Base-by-base conservation (phyloP, 2,888 invertebrate species). In the Drosophila hamatofila region DNA sequence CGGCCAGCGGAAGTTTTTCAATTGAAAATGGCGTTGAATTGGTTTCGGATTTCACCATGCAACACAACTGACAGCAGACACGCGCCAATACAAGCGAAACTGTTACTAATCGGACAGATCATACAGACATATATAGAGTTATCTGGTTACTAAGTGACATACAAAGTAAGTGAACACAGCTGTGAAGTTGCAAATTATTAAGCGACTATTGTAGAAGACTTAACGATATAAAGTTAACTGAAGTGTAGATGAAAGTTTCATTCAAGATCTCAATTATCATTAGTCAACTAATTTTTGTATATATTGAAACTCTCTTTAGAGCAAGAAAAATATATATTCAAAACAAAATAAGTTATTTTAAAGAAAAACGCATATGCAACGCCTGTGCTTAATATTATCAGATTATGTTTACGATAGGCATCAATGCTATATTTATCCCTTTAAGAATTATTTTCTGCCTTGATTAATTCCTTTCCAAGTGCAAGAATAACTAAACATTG, bases 11-110 rank as follows among this genome's bases (percentile, higher is more conserved):
- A 85, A 81, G 82, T 74, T 67, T 81, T 74, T 69, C 81, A 85
- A 85, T 89, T 85, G 77, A 74, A 85, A 85, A 89, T 85, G 84
- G 89, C 88, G 84, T 75, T 77, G 64, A 77, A 86, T 81, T 75
- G 88, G 88, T 84, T 75, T 85, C 75, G 75, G 59, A 87, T 85
- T 85, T 88, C 89, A 63, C 37, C 35, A 21, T 37, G 60, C 57
- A 66, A 18, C 30, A 30, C 2, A 33, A 49, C 30, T 21, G 33
- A 39, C 25, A 56, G 69, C 75, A 72, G 64, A 79, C 80, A 83
- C 87, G 78, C 62, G 88, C 83, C 78, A 59, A 55, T 23, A 37
- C 42, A 9, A n/a, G 52, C n/a, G 5, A 52, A 25, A 52, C 14
- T 23, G 52, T 49, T 6, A 14, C 33, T 27, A 49, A 49, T 49